Evolutionary conservation across 2,888 invertebrate species (phyloP).

Genomic region (Eupithecia abbreviata): DNA sequence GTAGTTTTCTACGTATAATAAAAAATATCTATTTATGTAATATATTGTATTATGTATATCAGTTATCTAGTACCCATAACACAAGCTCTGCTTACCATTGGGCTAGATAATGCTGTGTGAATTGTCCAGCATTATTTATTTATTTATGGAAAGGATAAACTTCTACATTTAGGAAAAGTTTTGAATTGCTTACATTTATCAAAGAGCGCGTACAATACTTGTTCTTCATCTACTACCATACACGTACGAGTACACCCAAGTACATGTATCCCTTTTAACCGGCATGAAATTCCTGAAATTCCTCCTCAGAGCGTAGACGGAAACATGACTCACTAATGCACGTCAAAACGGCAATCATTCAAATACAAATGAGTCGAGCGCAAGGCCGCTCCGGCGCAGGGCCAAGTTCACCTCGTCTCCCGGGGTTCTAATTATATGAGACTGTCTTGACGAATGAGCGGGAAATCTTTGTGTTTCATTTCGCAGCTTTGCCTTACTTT

Average conservation of each 20-base stretch:
- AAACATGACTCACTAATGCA: conserved; percentile 62
- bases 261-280: not conserved
- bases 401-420: conserved; percentile 27
- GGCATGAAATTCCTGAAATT: conserved; percentile 26
- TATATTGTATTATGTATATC: too few species aligned
- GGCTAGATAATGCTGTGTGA: too few species aligned
- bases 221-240: not conserved
- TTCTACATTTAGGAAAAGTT: not conserved
- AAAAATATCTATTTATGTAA: too few species aligned
- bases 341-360: conserved; percentile 64
- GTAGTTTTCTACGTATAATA: too few species aligned
- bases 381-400: conserved; percentile 50
- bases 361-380: conserved; percentile 61
- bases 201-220: not conserved
- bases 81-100: too few species aligned
- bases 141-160: too few species aligned
- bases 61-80: too few species aligned
- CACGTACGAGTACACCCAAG: not conserved
- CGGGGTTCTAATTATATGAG: conserved; percentile 20
- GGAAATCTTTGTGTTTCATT: not conserved
- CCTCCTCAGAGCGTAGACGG: conserved; percentile 52
- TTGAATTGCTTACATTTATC: not conserved
- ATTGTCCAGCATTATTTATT: too few species aligned
- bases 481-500: not conserved
- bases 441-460: not conserved